Evolutionary conservation across 2,888 invertebrate genomes (phyloP).

Genomic region (Amiota mariae): DNA sequence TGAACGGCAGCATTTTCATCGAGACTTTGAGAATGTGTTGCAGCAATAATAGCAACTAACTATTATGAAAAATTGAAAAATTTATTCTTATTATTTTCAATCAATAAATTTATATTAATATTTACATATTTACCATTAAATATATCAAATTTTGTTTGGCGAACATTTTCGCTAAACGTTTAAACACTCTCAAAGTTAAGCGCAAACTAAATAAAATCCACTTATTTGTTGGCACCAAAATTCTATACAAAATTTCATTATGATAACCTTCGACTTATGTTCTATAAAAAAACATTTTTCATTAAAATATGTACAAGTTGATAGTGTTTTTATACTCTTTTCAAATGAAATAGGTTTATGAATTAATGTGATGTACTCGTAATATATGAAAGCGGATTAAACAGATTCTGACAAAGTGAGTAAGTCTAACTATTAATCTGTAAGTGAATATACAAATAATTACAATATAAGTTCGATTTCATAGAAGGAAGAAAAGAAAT

Average conservation of each 20-base stretch:
- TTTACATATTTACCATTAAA: not conserved
- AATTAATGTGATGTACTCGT: too few relatives aligned
- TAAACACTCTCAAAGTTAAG: not conserved
- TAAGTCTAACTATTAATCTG: too few relatives aligned
- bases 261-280: conserved; percentile 6
- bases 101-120: not conserved
- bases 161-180: not conserved
- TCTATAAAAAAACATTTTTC: not conserved
- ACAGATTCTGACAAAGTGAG: too few relatives aligned
- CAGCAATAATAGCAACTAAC: conserved; percentile 17
- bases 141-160: too few relatives aligned
- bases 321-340: too few relatives aligned
- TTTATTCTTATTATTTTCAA: too few relatives aligned
- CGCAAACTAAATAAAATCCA: not conserved
- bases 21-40: not conserved
- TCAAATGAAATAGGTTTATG: too few relatives aligned
- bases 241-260: not conserved
- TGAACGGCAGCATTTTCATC: conserved; percentile 34
- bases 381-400: too few relatives aligned
- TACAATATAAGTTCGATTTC: too few relatives aligned
- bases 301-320: not conserved
- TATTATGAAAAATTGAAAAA: not conserved
- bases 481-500: too few relatives aligned
- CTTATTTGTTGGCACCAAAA: not conserved
- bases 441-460: too few relatives aligned